These are phyloP conservation scores for Eupithecia insigniata DNA, from an alignment of 2,888 invertebrate species.

Conservation along the genomic window DNA sequence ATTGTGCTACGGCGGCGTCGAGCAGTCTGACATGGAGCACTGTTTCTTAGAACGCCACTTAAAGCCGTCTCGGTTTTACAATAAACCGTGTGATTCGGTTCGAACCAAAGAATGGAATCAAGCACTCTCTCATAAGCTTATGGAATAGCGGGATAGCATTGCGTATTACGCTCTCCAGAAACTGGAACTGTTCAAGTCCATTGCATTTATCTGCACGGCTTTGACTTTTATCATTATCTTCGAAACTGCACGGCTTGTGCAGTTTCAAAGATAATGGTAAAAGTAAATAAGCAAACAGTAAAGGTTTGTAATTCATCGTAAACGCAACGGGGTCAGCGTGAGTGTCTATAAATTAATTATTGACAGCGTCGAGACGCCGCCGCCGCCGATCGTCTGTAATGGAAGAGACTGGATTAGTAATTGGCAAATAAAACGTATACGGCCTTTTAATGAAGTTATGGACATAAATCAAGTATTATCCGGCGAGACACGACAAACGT, in stretches of 20 bases:
- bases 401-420: constrained; percentile 52
- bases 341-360: constrained; percentile 62
- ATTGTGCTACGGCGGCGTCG: constrained; percentile 81
- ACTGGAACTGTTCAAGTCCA: not conserved
- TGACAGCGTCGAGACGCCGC: constrained; percentile 58
- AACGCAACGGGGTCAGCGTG: constrained; percentile 59
- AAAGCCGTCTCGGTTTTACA: constrained; percentile 48
- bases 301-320: constrained; percentile 45
- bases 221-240: no score
- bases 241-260: not conserved
- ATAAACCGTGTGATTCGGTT: constrained; percentile 38
- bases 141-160: not conserved
- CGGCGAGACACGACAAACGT: constrained; percentile 30
- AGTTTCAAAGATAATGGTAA: not conserved
- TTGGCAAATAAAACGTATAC: constrained; percentile 49
- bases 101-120: constrained; percentile 23
- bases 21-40: constrained; percentile 75
- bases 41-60: constrained; percentile 72
- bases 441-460: constrained; percentile 43
- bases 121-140: not conserved
- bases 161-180: constrained; percentile 1
- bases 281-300: constrained; percentile 24
- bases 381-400: constrained; percentile 49
- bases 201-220: not conserved
- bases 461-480: constrained; percentile 41